A percentile compares a stretch with the other conserved stretches of the same genome.
Evolutionary conservation across 2,797 vertebrate species (phyloP).

Genomic region (Brotula barbata): DNA sequence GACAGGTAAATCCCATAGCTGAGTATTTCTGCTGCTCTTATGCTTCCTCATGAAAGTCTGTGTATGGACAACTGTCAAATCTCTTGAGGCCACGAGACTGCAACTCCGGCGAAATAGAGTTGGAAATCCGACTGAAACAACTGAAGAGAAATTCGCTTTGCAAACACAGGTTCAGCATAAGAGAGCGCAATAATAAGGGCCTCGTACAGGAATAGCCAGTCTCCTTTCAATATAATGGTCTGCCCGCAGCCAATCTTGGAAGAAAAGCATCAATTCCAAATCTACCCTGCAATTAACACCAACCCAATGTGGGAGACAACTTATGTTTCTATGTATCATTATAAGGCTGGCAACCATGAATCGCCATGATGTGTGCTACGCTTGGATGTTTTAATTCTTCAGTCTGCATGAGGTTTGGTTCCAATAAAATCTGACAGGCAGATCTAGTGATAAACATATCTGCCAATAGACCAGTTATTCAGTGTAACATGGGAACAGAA

Average conservation of each 20-base stretch:
- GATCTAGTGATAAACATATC: conserved; percentile 65
- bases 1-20: conserved; percentile 72
- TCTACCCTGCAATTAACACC: conserved; percentile 47
- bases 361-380: conserved; percentile 46
- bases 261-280: conserved; percentile 33
- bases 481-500: conserved; percentile 64
- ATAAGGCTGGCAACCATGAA: conserved; percentile 49
- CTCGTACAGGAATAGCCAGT: conserved; percentile 20
- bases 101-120: conserved; percentile 46
- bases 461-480: conserved; percentile 68
- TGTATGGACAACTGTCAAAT: conserved; percentile 41
- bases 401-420: conserved; percentile 55
- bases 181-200: conserved; percentile 8
- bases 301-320: conserved; percentile 58
- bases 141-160: conserved; percentile 31
- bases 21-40: conserved; percentile 58
- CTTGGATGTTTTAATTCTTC: conserved; percentile 54
- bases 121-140: conserved; percentile 40
- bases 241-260: conserved; percentile 19
- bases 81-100: conserved; percentile 49
- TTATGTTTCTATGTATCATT: conserved; percentile 59
- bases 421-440: conserved; percentile 71
- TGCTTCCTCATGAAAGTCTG: conserved; percentile 54
- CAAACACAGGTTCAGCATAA: conserved; percentile 19
- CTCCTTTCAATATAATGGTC: conserved; percentile 8